Evolutionary conservation across 2,888 invertebrate species (phyloP).

Genomic region (Tetranychus piercei): DNA sequence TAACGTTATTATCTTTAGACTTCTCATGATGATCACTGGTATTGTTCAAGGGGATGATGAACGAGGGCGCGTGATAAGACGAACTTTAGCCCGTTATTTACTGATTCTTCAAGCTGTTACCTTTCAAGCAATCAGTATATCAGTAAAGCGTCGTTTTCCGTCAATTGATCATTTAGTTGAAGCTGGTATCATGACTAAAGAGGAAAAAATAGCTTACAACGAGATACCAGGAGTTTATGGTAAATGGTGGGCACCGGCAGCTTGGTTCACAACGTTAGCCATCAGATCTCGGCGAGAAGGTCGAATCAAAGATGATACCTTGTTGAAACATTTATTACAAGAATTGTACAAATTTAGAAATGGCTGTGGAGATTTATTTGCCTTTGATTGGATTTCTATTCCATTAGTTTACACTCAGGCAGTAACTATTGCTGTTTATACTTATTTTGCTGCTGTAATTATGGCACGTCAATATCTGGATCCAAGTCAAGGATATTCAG

Average conservation of each 20-base stretch:
- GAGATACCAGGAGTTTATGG: constrained; percentile 35
- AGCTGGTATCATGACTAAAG: constrained; percentile 42
- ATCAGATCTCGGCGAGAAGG: constrained; percentile 34
- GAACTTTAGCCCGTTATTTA: constrained; percentile 44
- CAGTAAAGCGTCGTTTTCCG: constrained; percentile 42
- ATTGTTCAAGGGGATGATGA: constrained; percentile 43
- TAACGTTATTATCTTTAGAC: constrained; percentile 33
- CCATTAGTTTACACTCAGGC: constrained; percentile 35
- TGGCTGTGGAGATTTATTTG: constrained; percentile 6
- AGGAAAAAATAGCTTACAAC: constrained; percentile 40
- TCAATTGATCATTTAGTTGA: constrained; percentile 41
- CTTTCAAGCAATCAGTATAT: constrained; percentile 42
- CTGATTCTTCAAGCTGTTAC: constrained; percentile 34
- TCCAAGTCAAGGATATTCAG: constrained; percentile 25
- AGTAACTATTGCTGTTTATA: constrained; percentile 32
- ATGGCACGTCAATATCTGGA: constrained; percentile 33
- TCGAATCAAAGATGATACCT: constrained; percentile 34
- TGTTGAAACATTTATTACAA: constrained; percentile 32
- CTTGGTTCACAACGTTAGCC: constrained; percentile 37
- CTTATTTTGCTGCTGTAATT: constrained; percentile 32
- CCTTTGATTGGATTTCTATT: constrained; percentile 26
- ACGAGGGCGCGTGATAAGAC: constrained; percentile 40
- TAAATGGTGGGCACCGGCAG: constrained; percentile 39
- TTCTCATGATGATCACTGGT: constrained; percentile 32
- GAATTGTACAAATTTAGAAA: constrained; percentile 5